These are phyloP conservation scores for Adelosebastes latens DNA, from an alignment of 2,797 vertebrate genomes.

Conservation along the genomic window DNA sequence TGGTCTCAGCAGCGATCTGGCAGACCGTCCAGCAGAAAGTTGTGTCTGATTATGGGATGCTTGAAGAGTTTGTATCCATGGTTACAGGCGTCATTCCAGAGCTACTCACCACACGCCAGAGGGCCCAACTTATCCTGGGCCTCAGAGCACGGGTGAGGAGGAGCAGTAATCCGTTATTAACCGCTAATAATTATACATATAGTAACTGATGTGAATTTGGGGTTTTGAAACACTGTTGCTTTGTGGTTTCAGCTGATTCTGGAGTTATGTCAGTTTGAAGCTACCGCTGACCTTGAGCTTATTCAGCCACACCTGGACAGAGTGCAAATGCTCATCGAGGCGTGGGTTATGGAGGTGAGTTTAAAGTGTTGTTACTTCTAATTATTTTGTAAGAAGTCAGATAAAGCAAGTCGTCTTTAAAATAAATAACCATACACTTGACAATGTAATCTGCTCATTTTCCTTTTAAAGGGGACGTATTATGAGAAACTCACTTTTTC, in stretches of 20 bases:
- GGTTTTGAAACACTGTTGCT: not conserved
- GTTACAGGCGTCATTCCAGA: constrained; percentile 75
- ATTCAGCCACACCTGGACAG: constrained; percentile 67
- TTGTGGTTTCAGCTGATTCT: constrained; percentile 60
- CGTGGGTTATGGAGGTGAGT: constrained; percentile 47
- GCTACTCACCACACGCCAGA: constrained; percentile 73
- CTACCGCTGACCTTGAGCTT: constrained; percentile 12
- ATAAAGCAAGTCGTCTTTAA: not conserved
- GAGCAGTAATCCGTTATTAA: not conserved
- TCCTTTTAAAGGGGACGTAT: too few relatives aligned
- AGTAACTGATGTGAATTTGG: not conserved
- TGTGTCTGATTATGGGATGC: constrained; percentile 74
- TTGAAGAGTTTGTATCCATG: constrained; percentile 78
- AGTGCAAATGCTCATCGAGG: constrained; percentile 44
- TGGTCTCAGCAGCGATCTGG: constrained; percentile 79
- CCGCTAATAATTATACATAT: not conserved
- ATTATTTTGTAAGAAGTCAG: not conserved
- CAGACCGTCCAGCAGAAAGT: constrained; percentile 63
- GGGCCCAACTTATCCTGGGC: constrained; percentile 77
- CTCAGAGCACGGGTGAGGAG: constrained; percentile 79
- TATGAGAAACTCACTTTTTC: too few relatives aligned
- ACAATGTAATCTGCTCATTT: not conserved
- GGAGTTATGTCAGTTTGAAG: constrained; percentile 54
- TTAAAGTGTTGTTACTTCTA: not conserved
- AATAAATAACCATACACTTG: not conserved